A percentile compares a stretch with the other conserved stretches of the same genome.
phyloP scores from a whole-genome alignment of 2,888 invertebrate genomes.

The Mesochorus sp. region DNA sequence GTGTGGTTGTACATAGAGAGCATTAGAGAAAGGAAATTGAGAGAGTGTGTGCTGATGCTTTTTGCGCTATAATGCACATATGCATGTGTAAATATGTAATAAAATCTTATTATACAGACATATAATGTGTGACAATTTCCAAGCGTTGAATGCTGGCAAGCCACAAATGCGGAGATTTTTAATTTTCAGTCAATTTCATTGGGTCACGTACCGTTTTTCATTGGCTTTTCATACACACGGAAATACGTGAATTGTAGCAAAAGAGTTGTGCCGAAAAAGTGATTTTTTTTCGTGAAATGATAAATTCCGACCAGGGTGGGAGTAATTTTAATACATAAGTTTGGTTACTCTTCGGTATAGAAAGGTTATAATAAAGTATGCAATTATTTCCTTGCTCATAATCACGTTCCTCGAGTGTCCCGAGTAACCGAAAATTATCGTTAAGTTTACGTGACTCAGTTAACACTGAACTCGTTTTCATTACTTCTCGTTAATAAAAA shows the following conservation, averaged over 20 bases:
- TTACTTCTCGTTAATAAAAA: no score
- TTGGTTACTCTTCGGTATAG: constrained; percentile 2
- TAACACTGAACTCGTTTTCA: neutral
- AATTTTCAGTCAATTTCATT: neutral
- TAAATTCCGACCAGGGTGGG: constrained; percentile 31
- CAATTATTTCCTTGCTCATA: constrained; percentile 54
- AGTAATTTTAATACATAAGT: neutral
- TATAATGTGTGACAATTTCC: neutral
- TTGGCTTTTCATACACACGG: neutral
- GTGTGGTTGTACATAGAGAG: constrained; percentile 8
- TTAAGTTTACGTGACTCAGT: constrained; percentile 2
- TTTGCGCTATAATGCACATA: constrained; percentile 30
- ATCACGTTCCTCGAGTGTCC: constrained; percentile 32
- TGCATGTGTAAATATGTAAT: neutral
- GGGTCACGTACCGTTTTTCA: neutral
- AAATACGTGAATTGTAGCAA: constrained; percentile 46
- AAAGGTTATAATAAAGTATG: constrained; percentile 34
- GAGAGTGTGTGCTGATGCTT: constrained; percentile 42
- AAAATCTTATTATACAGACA: neutral
- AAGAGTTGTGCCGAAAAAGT: constrained; percentile 67
- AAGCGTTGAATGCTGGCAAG: neutral
- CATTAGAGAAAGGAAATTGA: constrained; percentile 46
- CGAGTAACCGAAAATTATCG: constrained; percentile 5
- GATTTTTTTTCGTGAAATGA: constrained; percentile 68
- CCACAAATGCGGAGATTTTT: neutral